Base-by-base conservation (phyloP, 2,797 vertebrate genomes). In the Oceanodroma leucorhoa region DNA sequence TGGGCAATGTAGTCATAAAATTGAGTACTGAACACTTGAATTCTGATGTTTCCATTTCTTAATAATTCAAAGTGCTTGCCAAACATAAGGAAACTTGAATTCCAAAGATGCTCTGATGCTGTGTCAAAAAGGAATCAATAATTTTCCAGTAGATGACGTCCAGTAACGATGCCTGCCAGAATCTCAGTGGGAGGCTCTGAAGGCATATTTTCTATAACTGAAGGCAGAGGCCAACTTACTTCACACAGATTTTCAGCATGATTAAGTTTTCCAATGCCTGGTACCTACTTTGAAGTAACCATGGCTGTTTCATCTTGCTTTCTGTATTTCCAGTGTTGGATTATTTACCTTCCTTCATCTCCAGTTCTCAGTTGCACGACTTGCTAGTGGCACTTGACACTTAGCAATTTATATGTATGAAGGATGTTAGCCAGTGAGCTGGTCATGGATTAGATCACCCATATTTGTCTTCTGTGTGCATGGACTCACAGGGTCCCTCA, bases 11-110 rank as follows among this genome's bases (percentile, higher is more conserved):
- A 73, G 51, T 46, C 32, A 73, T 36, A 84, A 71, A 94, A 66
- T 8, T 64, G 73, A 80, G 55, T n/a, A 51, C 38, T 54, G 82
- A 92, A 30, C 45, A 64, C 14, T 90, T 90, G 51, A 34, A 34
- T 80, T 87, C 41, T 50, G n/a, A 32, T 84, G 11, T 90, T 97
- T 94, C 90, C 60, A 83, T 87, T 90, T 77, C 64, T 58, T 71
- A 92, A 65, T 90, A 92, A 57, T 65, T 92, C 61, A 32, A 77
- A 80, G 40, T n/a, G 6, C 41, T 94, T 87, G 64, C 93, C 83
- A 94, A 90, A 93, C 32, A 71, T 61, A 92, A 93, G 71, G 86
- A 87, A 94, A 95, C 29, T 29, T 55, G 36, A 83, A 87, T 94
- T 94, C 70, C 41, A 85, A 90, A 89, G 91, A 89, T 71, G 57